Percentiles rank a stretch among this genome's conserved stretches.
phyloP scores from a whole-genome alignment of 2,888 invertebrate species.

The Julus scanicus region DNA sequence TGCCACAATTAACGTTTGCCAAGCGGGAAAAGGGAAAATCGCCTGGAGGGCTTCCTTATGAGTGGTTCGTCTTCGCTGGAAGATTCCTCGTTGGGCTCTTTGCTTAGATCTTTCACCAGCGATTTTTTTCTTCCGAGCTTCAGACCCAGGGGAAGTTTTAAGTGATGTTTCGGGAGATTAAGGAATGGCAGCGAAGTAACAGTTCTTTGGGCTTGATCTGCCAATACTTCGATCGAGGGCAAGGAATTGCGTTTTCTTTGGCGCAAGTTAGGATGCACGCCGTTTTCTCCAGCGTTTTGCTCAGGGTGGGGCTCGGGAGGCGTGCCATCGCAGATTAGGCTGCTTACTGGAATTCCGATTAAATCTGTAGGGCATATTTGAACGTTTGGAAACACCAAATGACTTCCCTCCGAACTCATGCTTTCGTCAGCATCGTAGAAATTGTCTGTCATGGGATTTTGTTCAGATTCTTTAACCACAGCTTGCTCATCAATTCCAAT shows the following conservation, averaged over 20 bases:
- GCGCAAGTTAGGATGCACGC: not conserved
- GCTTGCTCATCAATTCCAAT: not conserved
- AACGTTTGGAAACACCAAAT: not conserved
- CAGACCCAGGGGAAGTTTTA: constrained; percentile 49
- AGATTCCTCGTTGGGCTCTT: constrained; percentile 48
- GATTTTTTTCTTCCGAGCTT: constrained; percentile 46
- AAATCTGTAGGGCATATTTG: constrained; percentile 47
- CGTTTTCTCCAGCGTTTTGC: not conserved
- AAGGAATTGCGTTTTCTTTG: constrained; percentile 40
- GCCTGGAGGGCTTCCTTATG: constrained; percentile 36
- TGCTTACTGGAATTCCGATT: constrained; percentile 53
- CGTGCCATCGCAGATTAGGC: not conserved
- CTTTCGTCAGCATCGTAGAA: constrained; percentile 21
- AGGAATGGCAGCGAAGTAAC: constrained; percentile 50
- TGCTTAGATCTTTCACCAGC: not conserved
- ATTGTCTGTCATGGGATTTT: not conserved
- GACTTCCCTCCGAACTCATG: not conserved
- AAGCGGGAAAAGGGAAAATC: constrained; percentile 53
- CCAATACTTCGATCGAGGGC: constrained; percentile 40
- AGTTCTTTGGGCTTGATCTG: constrained; percentile 37
- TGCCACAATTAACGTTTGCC: constrained; percentile 38
- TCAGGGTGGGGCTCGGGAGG: not conserved
- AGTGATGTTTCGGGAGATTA: constrained; percentile 14
- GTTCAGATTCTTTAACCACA: not conserved
- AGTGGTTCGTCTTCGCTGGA: constrained; percentile 52